Evolutionary conservation across 2,113 vertebrate genomes (phyloP).

Genomic region (Chamaetylas fuelleborni): DNA sequence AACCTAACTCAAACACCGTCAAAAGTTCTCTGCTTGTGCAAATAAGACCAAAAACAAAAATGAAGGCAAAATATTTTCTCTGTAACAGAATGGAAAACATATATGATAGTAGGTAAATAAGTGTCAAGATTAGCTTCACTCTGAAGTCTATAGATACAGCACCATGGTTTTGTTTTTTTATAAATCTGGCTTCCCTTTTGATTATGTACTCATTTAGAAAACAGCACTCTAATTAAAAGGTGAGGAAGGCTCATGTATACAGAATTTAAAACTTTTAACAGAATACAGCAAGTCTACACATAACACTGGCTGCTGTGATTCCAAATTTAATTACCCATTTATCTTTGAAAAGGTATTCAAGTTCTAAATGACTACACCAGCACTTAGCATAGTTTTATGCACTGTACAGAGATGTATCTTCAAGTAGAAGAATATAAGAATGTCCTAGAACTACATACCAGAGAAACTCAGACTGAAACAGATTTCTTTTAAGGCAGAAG

Average conservation of each 20-base stretch:
- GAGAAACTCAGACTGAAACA: background rate
- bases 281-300: background rate
- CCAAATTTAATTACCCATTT: background rate
- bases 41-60: background rate
- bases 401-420: background rate
- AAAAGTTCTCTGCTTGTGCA: background rate
- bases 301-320: background rate
- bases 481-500: conserved; percentile 37
- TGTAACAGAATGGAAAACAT: background rate
- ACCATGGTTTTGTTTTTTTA: background rate
- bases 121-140: background rate
- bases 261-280: background rate
- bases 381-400: background rate
- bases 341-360: background rate
- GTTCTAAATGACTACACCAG: background rate
- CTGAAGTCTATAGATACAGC: background rate
- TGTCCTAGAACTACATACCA: background rate
- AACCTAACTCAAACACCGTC: background rate
- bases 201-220: background rate
- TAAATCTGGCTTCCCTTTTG: background rate
- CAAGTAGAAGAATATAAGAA: conserved; percentile 3
- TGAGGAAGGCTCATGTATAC: background rate
- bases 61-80: conserved; percentile 4
- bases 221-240: background rate
- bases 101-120: background rate